These are phyloP conservation scores for Apostichopus parvimensis DNA, from an alignment of 35 echinoderm and acorn worm genomes.

Conservation along the genomic window DNA sequence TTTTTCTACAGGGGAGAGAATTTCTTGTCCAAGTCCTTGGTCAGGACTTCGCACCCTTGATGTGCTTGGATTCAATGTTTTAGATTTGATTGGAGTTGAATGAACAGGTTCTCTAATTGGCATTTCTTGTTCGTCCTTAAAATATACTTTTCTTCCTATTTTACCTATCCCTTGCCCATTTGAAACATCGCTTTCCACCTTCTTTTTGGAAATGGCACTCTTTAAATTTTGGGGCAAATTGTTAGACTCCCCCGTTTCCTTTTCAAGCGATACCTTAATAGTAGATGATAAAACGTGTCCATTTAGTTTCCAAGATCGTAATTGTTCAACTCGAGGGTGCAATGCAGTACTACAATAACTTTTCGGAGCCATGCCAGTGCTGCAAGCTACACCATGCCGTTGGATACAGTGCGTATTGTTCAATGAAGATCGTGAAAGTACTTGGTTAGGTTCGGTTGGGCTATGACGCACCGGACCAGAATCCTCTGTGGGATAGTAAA, in stretches of 20 bases:
- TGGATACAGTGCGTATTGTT: not conserved
- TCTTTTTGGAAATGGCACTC: no score
- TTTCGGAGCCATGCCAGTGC: not conserved
- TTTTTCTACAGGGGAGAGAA: not conserved
- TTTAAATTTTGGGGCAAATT: not conserved
- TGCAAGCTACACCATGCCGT: not conserved
- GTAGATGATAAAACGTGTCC: not conserved
- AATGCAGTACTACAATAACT: not conserved
- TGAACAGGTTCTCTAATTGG: not conserved
- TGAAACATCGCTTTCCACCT: not conserved
- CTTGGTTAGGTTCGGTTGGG: not conserved
- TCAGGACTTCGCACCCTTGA: slow-evolving; percentile 19
- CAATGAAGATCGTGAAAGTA: not conserved
- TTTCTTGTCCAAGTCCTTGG: slow-evolving; percentile 29
- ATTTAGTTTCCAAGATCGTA: not conserved
- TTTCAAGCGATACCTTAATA: not conserved
- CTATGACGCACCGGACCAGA: slow-evolving; percentile 10
- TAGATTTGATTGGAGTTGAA: not conserved
- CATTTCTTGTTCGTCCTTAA: not conserved
- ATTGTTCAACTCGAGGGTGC: slow-evolving; percentile 38
- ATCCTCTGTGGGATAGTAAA: slow-evolving; percentile 42
- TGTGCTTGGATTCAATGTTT: not conserved
- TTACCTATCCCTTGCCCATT: not conserved
- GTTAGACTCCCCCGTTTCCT: not conserved
- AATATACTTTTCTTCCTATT: not conserved